Evolutionary conservation across 2,888 invertebrate genomes (phyloP).

Genomic region (Drosophila lutescens): DNA sequence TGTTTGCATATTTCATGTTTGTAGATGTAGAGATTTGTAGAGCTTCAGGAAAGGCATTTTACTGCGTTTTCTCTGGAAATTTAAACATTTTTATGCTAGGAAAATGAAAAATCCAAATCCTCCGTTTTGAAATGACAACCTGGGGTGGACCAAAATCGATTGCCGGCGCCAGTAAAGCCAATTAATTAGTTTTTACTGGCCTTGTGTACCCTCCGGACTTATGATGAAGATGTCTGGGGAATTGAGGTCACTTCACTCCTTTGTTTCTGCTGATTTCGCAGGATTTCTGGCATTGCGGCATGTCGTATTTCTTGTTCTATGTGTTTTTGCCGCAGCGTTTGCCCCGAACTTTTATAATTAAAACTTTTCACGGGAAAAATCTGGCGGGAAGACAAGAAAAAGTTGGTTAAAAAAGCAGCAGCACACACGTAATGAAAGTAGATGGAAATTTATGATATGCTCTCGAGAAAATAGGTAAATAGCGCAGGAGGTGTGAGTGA

Average conservation of each 20-base stretch:
- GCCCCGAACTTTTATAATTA: conserved; percentile 69
- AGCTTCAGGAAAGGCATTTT: not conserved
- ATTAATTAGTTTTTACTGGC: conserved; percentile 50
- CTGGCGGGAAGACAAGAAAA: conserved; percentile 20
- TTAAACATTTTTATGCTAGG: not conserved
- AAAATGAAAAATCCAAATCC: not conserved
- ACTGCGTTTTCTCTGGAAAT: not conserved
- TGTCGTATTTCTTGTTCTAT: conserved; percentile 49
- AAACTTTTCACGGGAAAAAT: conserved; percentile 63
- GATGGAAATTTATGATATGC: conserved; percentile 22
- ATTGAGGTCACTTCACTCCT: conserved; percentile 30
- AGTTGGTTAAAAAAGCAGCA: conserved; percentile 13
- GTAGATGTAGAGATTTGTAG: not conserved
- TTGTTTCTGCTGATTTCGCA: conserved; percentile 2
- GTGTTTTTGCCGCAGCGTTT: conserved; percentile 41
- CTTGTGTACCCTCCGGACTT: conserved; percentile 47
- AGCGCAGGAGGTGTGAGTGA: not conserved
- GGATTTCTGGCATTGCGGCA: conserved; percentile 27
- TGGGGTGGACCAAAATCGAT: conserved; percentile 8
- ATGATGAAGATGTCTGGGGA: conserved; percentile 44
- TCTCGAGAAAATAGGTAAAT: not conserved
- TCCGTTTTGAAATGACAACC: not conserved
- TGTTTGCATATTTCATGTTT: not conserved
- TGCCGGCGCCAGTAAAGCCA: conserved; percentile 6
- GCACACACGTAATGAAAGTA: conserved; percentile 1